These are phyloP conservation scores for Percina caprodes DNA, from an alignment of 2,113 vertebrate species.

Conservation along the genomic window DNA sequence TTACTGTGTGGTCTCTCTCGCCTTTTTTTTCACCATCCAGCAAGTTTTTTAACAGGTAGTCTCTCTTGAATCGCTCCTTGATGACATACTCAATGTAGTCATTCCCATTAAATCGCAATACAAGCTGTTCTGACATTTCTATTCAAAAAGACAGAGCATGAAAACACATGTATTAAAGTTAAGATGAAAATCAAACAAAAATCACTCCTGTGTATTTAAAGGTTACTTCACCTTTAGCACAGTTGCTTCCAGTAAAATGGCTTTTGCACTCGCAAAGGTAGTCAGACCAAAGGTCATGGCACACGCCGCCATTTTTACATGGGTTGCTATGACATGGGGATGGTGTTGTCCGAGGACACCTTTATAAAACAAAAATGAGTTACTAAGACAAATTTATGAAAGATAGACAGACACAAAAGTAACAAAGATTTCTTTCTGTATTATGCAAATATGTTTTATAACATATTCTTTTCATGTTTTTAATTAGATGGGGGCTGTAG, in stretches of 20 bases:
- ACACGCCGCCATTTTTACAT: slow-evolving; percentile 81
- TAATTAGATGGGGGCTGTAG: neutral
- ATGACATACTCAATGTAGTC: slow-evolving; percentile 80
- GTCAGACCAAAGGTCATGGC: slow-evolving; percentile 82
- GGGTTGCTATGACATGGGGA: slow-evolving; percentile 69
- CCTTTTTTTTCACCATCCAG: slow-evolving; percentile 30
- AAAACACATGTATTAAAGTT: neutral
- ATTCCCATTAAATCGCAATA: slow-evolving; percentile 69
- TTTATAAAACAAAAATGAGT: slow-evolving; percentile 43
- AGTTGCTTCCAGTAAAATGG: slow-evolving; percentile 78
- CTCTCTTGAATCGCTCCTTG: slow-evolving; percentile 82
- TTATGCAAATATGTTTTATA: neutral
- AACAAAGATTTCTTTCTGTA: neutral
- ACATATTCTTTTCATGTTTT: neutral
- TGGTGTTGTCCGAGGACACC: slow-evolving; percentile 74
- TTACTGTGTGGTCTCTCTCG: slow-evolving; percentile 31
- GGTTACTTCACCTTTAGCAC: slow-evolving; percentile 72
- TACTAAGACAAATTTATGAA: neutral
- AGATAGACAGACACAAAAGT: neutral
- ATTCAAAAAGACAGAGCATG: slow-evolving; percentile 16
- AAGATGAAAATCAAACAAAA: neutral
- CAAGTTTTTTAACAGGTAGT: slow-evolving; percentile 65
- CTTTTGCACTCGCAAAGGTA: slow-evolving; percentile 80
- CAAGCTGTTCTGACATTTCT: slow-evolving; percentile 79
- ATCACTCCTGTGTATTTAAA: neutral